A percentile compares a stretch with the other conserved stretches of the same genome.
These are phyloP conservation scores for Eretmodus cyanostictus DNA, from an alignment of 2,113 vertebrate genomes.

Conservation along the genomic window DNA sequence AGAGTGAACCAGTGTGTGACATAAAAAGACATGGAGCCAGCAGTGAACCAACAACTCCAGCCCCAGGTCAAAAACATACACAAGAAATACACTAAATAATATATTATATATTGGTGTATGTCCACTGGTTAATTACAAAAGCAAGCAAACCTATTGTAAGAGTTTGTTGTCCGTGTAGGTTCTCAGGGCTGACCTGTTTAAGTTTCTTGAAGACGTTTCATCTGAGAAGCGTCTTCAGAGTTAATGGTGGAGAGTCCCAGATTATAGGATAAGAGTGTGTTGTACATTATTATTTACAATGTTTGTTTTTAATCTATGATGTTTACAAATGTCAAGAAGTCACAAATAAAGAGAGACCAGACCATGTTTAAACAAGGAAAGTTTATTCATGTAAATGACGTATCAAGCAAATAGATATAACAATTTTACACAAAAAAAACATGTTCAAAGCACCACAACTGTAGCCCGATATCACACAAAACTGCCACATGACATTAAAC, in stretches of 20 bases:
- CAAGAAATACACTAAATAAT: neutral
- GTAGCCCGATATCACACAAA: neutral
- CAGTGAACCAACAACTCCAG: neutral
- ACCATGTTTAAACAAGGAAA: neutral
- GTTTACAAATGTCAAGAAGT: neutral
- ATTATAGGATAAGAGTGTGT: neutral
- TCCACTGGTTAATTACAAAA: neutral
- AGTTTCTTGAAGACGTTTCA: neutral
- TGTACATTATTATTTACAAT: neutral
- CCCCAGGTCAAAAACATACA: neutral
- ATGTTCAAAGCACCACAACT: neutral
- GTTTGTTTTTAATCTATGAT: neutral
- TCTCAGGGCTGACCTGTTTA: neutral
- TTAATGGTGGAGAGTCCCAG: neutral
- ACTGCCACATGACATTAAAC: neutral
- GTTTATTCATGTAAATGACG: neutral
- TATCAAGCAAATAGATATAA: neutral
- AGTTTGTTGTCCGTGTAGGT: neutral
- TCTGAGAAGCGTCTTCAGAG: neutral
- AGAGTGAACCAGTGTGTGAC: neutral
- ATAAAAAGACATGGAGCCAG: neutral
- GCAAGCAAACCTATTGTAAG: neutral
- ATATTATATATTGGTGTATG: neutral
- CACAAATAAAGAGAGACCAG: neutral
- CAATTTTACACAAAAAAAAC: neutral